Conservation (phyloP, 2,797 vertebrate genomes). For the Cheracebus regulus region DNA sequence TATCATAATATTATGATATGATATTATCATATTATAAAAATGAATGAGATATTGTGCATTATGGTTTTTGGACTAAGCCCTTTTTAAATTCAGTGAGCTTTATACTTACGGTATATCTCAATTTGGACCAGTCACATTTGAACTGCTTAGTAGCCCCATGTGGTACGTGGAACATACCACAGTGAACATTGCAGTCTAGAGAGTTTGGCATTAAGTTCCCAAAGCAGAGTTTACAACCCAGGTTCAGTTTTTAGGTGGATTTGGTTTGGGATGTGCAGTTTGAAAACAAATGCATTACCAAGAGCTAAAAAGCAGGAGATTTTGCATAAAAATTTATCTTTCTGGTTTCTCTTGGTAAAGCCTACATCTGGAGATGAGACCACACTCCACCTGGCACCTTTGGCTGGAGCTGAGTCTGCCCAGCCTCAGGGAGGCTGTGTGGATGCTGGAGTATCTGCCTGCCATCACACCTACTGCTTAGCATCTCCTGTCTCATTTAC, state of each 20-base stretch:
- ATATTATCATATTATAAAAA: background rate
- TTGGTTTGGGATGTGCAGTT: background rate
- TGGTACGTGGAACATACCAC: background rate
- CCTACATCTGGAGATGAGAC: too few species aligned
- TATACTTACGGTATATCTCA: fast-evolving
- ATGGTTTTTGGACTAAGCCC: background rate
- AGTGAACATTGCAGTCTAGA: background rate
- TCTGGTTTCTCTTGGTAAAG: background rate
- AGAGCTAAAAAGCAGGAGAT: background rate
- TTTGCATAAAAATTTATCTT: background rate
- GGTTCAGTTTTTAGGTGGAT: background rate
- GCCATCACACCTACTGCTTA: fast-evolving
- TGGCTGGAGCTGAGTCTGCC: background rate
- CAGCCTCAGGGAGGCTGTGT: fast-evolving
- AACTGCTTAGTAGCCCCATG: fast-evolving
- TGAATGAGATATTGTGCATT: background rate
- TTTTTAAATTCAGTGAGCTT: background rate
- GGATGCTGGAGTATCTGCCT: background rate
- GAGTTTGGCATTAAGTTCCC: background rate
- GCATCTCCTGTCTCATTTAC: background rate
- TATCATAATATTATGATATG: too few species aligned
- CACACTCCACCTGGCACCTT: fast-evolving
- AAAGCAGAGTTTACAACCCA: background rate
- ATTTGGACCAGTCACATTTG: background rate
- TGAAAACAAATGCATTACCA: background rate